Percentiles rank a stretch among this genome's conserved stretches.
phyloP scores from a whole-genome alignment of 2,888 invertebrate species.

The Argyresthia goedartella region DNA sequence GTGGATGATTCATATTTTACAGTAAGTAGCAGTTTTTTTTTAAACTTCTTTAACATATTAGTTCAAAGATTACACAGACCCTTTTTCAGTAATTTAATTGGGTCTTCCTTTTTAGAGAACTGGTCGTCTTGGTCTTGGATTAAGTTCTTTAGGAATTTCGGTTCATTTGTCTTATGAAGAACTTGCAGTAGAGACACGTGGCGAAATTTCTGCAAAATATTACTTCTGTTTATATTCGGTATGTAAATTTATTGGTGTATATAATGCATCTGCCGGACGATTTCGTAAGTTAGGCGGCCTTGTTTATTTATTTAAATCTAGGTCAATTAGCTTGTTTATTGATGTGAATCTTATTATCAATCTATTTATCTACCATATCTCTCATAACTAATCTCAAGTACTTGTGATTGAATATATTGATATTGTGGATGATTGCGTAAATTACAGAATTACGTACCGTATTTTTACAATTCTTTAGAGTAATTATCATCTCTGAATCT shows the following conservation, averaged over 20 bases:
- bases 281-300: no score
- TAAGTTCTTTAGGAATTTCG: slow-evolving; percentile 6
- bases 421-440: no score
- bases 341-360: no score
- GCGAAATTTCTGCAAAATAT: slow-evolving; percentile 35
- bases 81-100: slow-evolving; percentile 41
- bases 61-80: slow-evolving; percentile 33
- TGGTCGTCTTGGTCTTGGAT: slow-evolving; percentile 15
- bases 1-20: no score
- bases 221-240: neutral
- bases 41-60: no score
- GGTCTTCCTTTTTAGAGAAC: slow-evolving; percentile 32
- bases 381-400: no score
- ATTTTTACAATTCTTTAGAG: slow-evolving; percentile 49
- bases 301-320: no score
- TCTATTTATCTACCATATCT: no score
- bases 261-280: no score
- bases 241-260: neutral
- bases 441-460: slow-evolving; percentile 23
- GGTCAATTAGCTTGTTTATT: no score
- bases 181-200: slow-evolving; percentile 55
- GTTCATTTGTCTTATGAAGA: slow-evolving; percentile 49
- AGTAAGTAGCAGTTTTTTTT: neutral
- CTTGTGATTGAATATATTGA: no score
- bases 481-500: slow-evolving; percentile 58